phyloP scores from a whole-genome alignment of 2,797 vertebrate genomes.

The Mareca strepera region DNA sequence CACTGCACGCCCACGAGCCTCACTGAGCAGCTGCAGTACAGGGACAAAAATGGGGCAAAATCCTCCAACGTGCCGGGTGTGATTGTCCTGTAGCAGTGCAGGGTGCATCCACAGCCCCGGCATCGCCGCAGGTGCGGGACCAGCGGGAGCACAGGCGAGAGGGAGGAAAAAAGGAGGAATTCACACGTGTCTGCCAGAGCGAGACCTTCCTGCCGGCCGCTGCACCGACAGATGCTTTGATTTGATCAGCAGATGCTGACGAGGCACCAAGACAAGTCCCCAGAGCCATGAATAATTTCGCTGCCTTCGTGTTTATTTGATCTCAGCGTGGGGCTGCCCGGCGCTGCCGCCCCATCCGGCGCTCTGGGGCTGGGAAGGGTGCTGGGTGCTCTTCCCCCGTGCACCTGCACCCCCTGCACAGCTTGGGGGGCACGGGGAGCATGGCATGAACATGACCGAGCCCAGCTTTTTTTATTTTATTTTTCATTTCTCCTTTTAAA shows the following conservation, averaged over 20 bases:
- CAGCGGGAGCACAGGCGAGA: background rate
- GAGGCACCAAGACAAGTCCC: conserved; percentile 45
- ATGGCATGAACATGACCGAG: too few species aligned
- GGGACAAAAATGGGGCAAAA: background rate
- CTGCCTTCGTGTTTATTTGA: conserved; percentile 44
- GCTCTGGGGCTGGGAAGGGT: background rate
- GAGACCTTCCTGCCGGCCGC: conserved; percentile 1
- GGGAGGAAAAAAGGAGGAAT: background rate
- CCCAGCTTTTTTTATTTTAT: background rate
- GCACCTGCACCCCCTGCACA: background rate
- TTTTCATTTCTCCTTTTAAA: background rate
- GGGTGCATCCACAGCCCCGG: background rate
- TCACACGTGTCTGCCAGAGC: conserved; percentile 31
- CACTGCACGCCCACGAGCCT: fast-evolving
- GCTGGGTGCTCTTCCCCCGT: background rate
- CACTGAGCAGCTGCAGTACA: fast-evolving
- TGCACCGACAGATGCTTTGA: conserved; percentile 41
- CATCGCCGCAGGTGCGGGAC: background rate
- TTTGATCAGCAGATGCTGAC: conserved; percentile 66
- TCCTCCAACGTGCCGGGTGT: background rate
- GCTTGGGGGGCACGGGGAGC: background rate
- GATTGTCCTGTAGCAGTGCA: background rate
- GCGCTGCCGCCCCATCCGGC: too few species aligned
- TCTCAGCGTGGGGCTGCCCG: conserved; percentile 25
- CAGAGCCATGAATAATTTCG: conserved; percentile 63